Percentiles rank a stretch among this genome's conserved stretches.
Evolutionary conservation across 2,113 vertebrate genomes (phyloP).

Genomic region (Sinosuthora webbiana): DNA sequence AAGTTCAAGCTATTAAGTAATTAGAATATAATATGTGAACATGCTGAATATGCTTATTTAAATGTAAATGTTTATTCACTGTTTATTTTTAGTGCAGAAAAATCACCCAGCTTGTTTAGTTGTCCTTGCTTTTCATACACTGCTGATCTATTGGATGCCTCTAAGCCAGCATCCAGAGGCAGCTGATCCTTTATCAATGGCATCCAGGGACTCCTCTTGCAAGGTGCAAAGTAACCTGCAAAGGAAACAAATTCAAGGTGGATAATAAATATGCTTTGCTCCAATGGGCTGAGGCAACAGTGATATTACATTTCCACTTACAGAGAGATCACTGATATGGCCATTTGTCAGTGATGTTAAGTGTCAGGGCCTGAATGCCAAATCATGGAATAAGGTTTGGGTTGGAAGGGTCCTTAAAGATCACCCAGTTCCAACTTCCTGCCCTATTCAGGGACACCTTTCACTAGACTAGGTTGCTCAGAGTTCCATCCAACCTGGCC

Average conservation of each 20-base stretch:
- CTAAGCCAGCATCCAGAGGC: neutral
- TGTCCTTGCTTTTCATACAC: slow-evolving; percentile 22
- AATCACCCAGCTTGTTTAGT: neutral
- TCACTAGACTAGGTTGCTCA: neutral
- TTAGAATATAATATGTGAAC: slow-evolving; percentile 61
- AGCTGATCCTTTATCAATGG: neutral
- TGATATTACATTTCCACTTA: neutral
- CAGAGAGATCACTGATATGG: neutral
- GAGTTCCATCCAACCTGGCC: neutral
- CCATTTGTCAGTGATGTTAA: neutral
- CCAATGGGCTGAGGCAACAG: neutral
- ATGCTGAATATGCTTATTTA: slow-evolving; percentile 64
- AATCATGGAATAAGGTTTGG: neutral
- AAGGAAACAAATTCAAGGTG: slow-evolving; percentile 15
- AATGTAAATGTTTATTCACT: slow-evolving; percentile 44
- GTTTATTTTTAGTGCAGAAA: slow-evolving; percentile 53
- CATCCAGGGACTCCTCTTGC: neutral
- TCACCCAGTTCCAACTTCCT: neutral
- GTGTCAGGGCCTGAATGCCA: neutral
- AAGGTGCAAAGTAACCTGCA: neutral
- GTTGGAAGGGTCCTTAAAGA: neutral
- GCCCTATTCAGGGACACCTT: neutral
- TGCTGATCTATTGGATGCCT: neutral
- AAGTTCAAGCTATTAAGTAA: slow-evolving; percentile 63
- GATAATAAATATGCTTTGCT: slow-evolving; percentile 28